These are phyloP conservation scores for Oryzias javanicus DNA, from an alignment of 2,113 vertebrate species.

Conservation along the genomic window DNA sequence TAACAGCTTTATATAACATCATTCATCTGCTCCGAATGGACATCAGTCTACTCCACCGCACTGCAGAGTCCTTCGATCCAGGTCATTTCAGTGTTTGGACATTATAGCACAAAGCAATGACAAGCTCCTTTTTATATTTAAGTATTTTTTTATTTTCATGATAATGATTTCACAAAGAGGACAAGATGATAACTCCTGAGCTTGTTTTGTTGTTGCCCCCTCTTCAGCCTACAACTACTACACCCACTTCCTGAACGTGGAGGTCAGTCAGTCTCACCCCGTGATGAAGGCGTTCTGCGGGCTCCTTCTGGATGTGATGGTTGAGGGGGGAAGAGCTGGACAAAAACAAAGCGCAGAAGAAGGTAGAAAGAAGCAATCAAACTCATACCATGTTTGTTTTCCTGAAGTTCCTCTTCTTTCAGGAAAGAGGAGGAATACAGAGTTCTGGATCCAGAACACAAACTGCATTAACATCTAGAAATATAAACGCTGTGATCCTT, in stretches of 20 bases:
- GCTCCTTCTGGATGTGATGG: conserved; percentile 72
- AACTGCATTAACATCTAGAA: no score
- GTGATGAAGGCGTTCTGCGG: conserved; percentile 83
- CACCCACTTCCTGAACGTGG: conserved; percentile 82
- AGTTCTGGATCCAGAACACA: no score
- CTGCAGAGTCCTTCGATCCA: conserved; percentile 79
- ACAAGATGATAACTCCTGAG: background rate
- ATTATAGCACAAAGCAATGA: background rate
- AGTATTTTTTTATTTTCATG: background rate
- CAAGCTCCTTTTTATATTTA: background rate
- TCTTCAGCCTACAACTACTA: conserved; percentile 82
- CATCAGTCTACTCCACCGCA: conserved; percentile 81
- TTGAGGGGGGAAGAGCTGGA: background rate
- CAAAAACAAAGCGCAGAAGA: conserved; percentile 76
- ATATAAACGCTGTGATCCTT: no score
- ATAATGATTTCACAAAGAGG: no score
- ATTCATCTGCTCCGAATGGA: conserved; percentile 85
- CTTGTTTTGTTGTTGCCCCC: conserved; percentile 12
- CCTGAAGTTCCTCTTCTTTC: no score
- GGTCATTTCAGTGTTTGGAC: conserved; percentile 62
- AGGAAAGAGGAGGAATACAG: no score
- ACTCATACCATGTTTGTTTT: no score
- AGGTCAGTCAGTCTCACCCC: conserved; percentile 87
- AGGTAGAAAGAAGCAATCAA: conserved; percentile 68
- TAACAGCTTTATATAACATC: conserved; percentile 83